Base-by-base conservation (phyloP, 1,140 invertebrate genomes). In the Philaenus spumarius region DNA sequence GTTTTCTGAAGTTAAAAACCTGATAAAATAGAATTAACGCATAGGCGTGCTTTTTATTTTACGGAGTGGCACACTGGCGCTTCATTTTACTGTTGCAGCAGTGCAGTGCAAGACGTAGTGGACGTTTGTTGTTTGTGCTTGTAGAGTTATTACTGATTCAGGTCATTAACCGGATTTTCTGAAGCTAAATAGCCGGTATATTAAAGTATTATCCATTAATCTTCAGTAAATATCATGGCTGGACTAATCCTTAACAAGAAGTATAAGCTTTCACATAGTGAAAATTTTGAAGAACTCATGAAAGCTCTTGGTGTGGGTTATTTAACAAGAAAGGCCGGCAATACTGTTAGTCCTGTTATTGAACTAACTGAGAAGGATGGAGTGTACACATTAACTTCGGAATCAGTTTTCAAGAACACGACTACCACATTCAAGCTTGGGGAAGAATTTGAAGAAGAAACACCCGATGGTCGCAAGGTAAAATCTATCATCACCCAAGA, bases 281-380 rank as follows among this genome's bases (percentile, higher is more conserved):
- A 93, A 57, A 90, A 91, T 67, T 94, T 93, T 69, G 90, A 93
- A 66, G 89, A 91, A 48, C 90, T 86, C 73, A 86, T 94, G 86
- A 92, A 92, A 76, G 79, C 61, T 20, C n/a, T 62, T 90, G 91
- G 89, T 68, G 89, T 95, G 15, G 82, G 85, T 26, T 64, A 90
- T 56, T 73, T 92, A 22, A 78, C 78, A 64, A 79, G 80, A 24
- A 92, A 91, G 75, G 80, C 90, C 69, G 90, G 85, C 42, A 82
- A 80, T 58, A 72, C 78, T 2, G 79, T 89, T 1, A 86, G 82
- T 19, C 90, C 89, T 9, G 82, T 83, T 15, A 80, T 90, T 48
- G 84, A 90, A 60, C 77, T 93, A 34, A 79, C 75, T 4, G 77
- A 82, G 53, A 81, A 83, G 6, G 85, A 83, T 50, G 87, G 82